A percentile compares a stretch with the other conserved stretches of the same genome.
Conservation (phyloP, 2,113 vertebrate genomes). For the Crocuta crocuta region DNA sequence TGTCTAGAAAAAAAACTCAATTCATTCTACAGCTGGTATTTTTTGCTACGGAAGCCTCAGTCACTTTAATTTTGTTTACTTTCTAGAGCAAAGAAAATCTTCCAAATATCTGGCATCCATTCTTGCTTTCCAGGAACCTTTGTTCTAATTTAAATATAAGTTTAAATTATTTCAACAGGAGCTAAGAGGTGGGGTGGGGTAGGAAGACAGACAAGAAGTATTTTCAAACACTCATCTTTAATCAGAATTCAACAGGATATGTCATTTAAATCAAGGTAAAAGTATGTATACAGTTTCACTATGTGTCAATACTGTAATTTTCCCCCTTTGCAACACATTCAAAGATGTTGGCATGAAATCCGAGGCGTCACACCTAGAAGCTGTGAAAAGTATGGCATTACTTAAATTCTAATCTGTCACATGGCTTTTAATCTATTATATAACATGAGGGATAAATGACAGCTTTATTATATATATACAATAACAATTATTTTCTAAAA, state of each 20-base stretch:
- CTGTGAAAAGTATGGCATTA: neutral
- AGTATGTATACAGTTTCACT: neutral
- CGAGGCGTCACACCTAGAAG: neutral
- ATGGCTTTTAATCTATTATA: neutral
- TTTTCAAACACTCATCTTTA: neutral
- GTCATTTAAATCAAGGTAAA: conserved; percentile 1
- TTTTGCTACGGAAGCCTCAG: neutral
- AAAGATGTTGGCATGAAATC: neutral
- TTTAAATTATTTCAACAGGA: neutral
- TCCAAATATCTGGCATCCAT: neutral
- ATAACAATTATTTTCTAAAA: neutral
- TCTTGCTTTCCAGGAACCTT: neutral
- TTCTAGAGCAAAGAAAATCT: neutral
- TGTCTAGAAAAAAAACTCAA: neutral
- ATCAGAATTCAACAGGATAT: neutral
- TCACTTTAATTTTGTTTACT: neutral
- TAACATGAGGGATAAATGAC: neutral
- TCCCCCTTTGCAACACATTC: neutral
- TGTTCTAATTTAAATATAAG: neutral
- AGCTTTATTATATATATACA: neutral
- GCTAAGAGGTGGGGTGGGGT: neutral
- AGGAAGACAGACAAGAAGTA: neutral
- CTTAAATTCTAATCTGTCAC: neutral
- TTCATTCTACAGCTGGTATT: neutral
- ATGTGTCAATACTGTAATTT: neutral